These are phyloP conservation scores for Urocyon cinereoargenteus DNA, from an alignment of 2,797 vertebrate genomes.

Conservation along the genomic window DNA sequence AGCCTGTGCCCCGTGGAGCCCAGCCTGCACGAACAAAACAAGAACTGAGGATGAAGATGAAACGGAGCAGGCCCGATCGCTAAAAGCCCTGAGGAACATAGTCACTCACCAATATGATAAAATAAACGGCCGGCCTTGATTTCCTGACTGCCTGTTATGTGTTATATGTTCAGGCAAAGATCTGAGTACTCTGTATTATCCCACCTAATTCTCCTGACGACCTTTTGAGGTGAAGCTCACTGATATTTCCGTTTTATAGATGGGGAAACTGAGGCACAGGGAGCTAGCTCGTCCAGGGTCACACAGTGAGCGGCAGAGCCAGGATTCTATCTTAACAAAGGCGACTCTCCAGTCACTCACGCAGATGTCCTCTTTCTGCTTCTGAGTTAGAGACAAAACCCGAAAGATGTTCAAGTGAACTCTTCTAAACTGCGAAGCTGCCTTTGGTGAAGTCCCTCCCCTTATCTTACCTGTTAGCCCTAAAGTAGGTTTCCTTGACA, in stretches of 20 bases:
- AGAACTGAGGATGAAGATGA: background rate
- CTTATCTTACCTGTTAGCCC: background rate
- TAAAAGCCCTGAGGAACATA: background rate
- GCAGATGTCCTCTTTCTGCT: background rate
- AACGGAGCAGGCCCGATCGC: too few relatives aligned
- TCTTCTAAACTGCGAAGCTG: background rate
- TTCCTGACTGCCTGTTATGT: background rate
- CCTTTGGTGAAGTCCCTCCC: background rate
- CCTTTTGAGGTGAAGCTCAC: background rate
- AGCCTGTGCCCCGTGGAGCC: rapidly evolving
- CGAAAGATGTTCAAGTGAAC: background rate
- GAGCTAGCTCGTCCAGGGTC: background rate
- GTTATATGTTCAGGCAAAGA: background rate
- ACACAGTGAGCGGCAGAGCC: background rate
- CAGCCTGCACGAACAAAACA: background rate
- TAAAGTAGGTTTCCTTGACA: background rate
- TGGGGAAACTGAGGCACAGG: background rate
- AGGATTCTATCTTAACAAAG: background rate
- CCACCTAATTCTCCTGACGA: background rate
- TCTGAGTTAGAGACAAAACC: background rate
- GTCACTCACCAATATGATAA: background rate
- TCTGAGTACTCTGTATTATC: background rate
- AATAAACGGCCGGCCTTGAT: background rate
- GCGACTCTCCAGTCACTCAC: background rate
- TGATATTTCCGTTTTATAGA: background rate